Conservation (phyloP, 2,888 invertebrate species). For the Synergus gifuensis region DNA sequence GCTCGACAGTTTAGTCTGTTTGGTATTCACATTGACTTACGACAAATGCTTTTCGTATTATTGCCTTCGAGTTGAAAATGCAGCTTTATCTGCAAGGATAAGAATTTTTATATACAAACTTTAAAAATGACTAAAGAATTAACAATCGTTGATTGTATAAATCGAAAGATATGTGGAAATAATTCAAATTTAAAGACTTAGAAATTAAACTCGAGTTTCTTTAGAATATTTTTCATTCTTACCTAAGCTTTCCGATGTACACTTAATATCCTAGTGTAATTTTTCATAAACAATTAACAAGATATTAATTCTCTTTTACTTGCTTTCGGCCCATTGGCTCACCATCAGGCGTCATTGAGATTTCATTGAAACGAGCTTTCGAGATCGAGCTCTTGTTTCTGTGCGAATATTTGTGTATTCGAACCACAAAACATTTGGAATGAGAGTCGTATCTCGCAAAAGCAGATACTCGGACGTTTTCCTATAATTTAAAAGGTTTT, state of each 20-base stretch:
- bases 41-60: constrained; percentile 11
- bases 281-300: constrained; percentile 36
- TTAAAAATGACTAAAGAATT: not conserved
- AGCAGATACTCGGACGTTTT: constrained; percentile 91
- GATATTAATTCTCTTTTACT: constrained; percentile 57
- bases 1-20: constrained; percentile 11
- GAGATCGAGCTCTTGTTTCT: constrained; percentile 88
- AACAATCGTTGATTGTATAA: not conserved
- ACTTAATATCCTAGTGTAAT: constrained; percentile 30
- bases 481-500: constrained; percentile 79
- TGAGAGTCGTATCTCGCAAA: constrained; percentile 92
- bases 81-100: constrained; percentile 29
- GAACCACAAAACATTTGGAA: constrained; percentile 96
- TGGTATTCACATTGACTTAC: constrained; percentile 28
- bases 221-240: not conserved
- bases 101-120: not conserved
- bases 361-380: constrained; percentile 90
- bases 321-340: constrained; percentile 69
- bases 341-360: constrained; percentile 88
- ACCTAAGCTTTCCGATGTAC: constrained; percentile 11
- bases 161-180: too few species aligned
- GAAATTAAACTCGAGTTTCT: not conserved
- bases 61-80: constrained; percentile 28
- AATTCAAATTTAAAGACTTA: too few species aligned
- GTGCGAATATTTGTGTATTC: constrained; percentile 93